Evolutionary conservation across 2,888 invertebrate species (phyloP).

Genomic region (Brachyptera risi): DNA sequence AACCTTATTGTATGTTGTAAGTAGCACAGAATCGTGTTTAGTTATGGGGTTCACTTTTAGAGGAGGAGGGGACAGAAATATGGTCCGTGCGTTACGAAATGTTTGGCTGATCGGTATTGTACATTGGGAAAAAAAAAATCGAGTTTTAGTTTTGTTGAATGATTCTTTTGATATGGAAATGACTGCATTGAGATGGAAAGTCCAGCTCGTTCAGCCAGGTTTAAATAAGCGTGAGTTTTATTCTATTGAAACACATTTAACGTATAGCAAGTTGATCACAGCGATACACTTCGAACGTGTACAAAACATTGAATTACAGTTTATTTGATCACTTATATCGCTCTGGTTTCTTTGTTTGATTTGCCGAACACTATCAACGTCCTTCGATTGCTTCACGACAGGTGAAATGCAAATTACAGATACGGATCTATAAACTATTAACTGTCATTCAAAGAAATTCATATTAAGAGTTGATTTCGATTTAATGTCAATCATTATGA

Average conservation of each 20-base stretch:
- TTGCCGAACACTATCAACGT: too few species aligned
- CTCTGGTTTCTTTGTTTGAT: too few species aligned
- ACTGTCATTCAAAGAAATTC: too few species aligned
- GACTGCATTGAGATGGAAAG: conserved; percentile 1
- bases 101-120: conserved; percentile 5
- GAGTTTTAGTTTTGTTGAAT: conserved; percentile 3
- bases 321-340: too few species aligned
- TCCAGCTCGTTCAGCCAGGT: neutral
- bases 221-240: neutral
- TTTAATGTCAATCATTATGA: too few species aligned
- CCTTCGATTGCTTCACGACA: too few species aligned
- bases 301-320: too few species aligned
- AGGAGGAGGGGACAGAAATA: neutral
- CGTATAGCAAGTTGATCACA: too few species aligned
- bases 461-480: too few species aligned
- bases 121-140: neutral
- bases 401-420: too few species aligned
- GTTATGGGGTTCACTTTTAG: conserved; percentile 1
- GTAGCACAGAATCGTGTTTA: conserved; percentile 13
- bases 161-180: conserved; percentile 16
- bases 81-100: conserved; percentile 12
- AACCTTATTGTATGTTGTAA: neutral
- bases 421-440: too few species aligned
- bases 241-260: neutral
- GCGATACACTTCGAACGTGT: too few species aligned